These are phyloP conservation scores for Pyxicephalus adspersus DNA, from an alignment of 2,113 vertebrate species.

Conservation along the genomic window DNA sequence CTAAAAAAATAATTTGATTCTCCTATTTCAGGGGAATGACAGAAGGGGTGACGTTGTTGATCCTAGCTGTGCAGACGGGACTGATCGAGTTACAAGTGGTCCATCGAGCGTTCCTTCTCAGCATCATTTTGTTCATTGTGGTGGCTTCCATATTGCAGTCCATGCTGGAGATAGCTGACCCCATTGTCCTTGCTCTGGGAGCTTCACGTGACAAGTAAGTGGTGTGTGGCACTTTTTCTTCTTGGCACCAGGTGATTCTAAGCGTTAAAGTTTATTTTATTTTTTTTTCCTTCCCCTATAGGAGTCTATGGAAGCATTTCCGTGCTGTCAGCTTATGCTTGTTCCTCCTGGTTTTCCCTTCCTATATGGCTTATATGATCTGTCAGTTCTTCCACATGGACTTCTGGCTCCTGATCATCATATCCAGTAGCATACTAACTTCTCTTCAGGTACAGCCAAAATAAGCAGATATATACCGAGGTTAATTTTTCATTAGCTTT, in stretches of 20 bases:
- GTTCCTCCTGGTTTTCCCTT: constrained; percentile 92
- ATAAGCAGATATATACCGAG: background rate
- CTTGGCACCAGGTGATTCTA: no score
- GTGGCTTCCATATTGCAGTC: constrained; percentile 97
- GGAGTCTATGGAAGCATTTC: constrained; percentile 98
- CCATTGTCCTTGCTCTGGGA: constrained; percentile 93
- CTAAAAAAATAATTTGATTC: background rate
- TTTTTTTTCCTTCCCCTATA: constrained; percentile 57
- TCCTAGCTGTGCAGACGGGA: constrained; percentile 95
- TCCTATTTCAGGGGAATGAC: constrained; percentile 87
- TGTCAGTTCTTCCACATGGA: constrained; percentile 99
- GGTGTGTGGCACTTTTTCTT: background rate
- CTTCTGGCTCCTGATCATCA: constrained; percentile 98
- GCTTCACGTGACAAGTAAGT: constrained; percentile 96
- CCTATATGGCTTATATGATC: constrained; percentile 98
- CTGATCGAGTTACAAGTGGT: constrained; percentile 97
- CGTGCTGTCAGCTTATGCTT: constrained; percentile 92
- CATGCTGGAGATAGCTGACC: constrained; percentile 98
- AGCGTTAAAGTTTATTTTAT: background rate
- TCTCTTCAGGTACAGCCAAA: constrained; percentile 88
- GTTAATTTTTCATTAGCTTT: no score
- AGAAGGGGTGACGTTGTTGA: constrained; percentile 91
- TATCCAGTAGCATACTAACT: constrained; percentile 96
- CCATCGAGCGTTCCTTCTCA: constrained; percentile 95
- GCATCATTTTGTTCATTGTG: constrained; percentile 98